phyloP scores from a whole-genome alignment of 2,888 invertebrate species.

The Caenorhabditis zanzibari region DNA sequence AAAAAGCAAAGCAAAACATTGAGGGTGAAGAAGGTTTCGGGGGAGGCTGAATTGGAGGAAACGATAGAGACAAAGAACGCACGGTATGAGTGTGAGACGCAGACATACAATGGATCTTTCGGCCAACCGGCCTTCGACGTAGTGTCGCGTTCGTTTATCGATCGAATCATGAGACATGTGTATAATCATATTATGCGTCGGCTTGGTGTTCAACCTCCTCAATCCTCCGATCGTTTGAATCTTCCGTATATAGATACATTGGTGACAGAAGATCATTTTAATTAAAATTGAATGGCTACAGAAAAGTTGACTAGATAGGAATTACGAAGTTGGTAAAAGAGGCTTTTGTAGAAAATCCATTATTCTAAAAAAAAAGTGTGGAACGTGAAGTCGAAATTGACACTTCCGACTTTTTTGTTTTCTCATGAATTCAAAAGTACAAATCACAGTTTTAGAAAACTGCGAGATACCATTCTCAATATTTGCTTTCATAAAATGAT shows the following conservation, averaged over 20 bases:
- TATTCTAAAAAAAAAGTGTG: no score
- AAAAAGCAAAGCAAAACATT: slow-evolving; percentile 55
- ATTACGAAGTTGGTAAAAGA: not conserved
- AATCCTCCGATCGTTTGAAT: not conserved
- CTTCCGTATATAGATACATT: slow-evolving; percentile 5
- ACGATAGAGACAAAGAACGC: slow-evolving; percentile 3
- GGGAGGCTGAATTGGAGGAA: slow-evolving; percentile 40
- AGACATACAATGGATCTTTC: slow-evolving; percentile 60
- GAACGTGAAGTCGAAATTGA: no score
- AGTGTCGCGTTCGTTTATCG: slow-evolving; percentile 50
- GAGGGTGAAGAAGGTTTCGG: slow-evolving; percentile 55
- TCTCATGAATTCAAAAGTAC: no score
- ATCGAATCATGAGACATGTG: slow-evolving; percentile 50
- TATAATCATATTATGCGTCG: slow-evolving; percentile 26
- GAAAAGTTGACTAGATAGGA: not conserved
- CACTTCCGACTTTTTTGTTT: no score
- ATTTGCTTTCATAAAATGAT: no score
- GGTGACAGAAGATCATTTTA: not conserved
- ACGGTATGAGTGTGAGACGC: slow-evolving; percentile 28
- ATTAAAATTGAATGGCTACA: not conserved
- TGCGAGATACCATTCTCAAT: no score
- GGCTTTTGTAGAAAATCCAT: no score
- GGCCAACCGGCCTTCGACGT: slow-evolving; percentile 44
- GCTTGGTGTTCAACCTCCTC: slow-evolving; percentile 5
- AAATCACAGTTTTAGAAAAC: no score